Evolutionary conservation across 2,888 invertebrate species (phyloP).

Genomic region (Brachypalpus laphriformis): DNA sequence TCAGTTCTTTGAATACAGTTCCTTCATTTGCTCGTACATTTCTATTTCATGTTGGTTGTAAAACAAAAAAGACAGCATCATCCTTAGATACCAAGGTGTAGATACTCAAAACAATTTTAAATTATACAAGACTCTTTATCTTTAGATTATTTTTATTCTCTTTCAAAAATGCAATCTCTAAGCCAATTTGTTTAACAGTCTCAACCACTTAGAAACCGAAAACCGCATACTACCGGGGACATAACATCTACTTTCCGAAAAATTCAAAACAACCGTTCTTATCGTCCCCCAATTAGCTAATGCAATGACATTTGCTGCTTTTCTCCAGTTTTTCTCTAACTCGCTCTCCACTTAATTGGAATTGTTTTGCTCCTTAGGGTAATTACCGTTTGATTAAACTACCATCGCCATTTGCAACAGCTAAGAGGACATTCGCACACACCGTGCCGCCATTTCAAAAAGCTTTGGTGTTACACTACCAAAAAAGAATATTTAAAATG

Average conservation of each 20-base stretch:
- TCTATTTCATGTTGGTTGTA: no score
- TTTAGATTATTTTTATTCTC: no score
- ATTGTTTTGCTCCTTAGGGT: slow-evolving; percentile 72
- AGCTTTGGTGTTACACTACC: slow-evolving; percentile 8
- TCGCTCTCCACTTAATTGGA: slow-evolving; percentile 59
- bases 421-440: slow-evolving; percentile 38
- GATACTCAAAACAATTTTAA: no score
- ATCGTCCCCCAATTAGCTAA: slow-evolving; percentile 69
- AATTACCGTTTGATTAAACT: slow-evolving; percentile 68
- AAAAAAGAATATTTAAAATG: slow-evolving; percentile 56
- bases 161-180: not conserved
- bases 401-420: slow-evolving; percentile 49
- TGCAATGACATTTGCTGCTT: slow-evolving; percentile 68
- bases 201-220: not conserved
- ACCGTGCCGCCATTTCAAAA: slow-evolving; percentile 25
- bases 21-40: no score
- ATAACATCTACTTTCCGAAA: slow-evolving; percentile 16
- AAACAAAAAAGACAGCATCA: no score
- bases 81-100: no score
- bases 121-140: no score
- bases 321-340: slow-evolving; percentile 15
- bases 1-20: no score
- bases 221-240: slow-evolving; percentile 5
- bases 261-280: slow-evolving; percentile 49
- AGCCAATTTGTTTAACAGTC: not conserved